phyloP scores from a whole-genome alignment of 2,113 vertebrate genomes.

The Syrmaticus mikado region DNA sequence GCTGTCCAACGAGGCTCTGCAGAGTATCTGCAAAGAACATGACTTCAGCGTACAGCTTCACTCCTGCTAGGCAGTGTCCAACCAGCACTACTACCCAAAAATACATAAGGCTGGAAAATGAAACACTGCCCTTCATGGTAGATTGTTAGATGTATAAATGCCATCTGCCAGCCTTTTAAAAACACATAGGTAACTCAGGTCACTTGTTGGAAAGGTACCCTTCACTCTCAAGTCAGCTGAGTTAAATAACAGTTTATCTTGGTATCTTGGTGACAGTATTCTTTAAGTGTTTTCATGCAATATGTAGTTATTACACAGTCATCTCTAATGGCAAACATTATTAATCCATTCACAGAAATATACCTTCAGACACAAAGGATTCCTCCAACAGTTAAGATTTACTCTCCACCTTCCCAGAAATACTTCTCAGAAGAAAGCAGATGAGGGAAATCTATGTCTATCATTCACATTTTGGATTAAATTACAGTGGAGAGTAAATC shows the following conservation, averaged over 20 bases:
- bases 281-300: background rate
- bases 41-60: background rate
- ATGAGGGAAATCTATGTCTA: background rate
- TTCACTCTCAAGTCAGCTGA: background rate
- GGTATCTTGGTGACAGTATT: background rate
- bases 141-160: background rate
- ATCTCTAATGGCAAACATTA: background rate
- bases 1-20: conserved; percentile 95
- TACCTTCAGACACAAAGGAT: background rate
- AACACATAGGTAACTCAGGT: background rate
- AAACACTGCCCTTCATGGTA: accelerated
- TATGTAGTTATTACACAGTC: background rate
- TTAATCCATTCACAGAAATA: background rate
- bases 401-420: background rate
- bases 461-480: background rate
- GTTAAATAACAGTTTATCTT: background rate
- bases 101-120: background rate
- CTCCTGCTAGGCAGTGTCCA: background rate
- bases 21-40: conserved; percentile 85
- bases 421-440: background rate
- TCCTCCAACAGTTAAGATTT: background rate
- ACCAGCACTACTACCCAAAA: background rate
- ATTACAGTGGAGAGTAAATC: background rate
- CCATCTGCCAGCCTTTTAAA: background rate
- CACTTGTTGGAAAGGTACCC: background rate